Evolutionary conservation across 2,797 vertebrate species (phyloP).

Genomic region (Spea hammondii): DNA sequence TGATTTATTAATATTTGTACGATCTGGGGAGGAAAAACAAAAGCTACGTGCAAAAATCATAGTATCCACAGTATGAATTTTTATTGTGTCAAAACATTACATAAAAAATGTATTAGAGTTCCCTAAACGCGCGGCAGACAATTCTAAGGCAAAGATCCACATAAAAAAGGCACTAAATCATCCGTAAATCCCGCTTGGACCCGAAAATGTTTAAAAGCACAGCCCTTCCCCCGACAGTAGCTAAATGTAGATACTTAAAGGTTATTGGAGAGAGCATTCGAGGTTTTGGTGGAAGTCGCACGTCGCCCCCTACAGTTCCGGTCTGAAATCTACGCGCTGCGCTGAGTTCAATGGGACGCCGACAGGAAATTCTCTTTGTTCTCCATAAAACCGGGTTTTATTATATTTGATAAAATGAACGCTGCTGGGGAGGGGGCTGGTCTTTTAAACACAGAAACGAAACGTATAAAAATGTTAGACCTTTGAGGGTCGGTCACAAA

Average conservation of each 20-base stretch:
- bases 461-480: too few species aligned
- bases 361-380: too few species aligned
- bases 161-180: not conserved
- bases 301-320: too few species aligned
- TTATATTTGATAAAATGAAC: too few species aligned
- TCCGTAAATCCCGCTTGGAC: slow-evolving; percentile 9
- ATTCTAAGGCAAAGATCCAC: not conserved
- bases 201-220: not conserved
- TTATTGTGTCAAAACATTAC: slow-evolving; percentile 47
- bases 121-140: not conserved
- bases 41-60: too few species aligned
- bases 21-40: too few species aligned
- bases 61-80: not conserved
- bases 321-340: too few species aligned
- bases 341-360: too few species aligned
- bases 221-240: not conserved
- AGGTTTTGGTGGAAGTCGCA: not conserved
- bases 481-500: too few species aligned
- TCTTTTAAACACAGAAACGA: too few species aligned
- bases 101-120: slow-evolving; percentile 24
- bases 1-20: not conserved
- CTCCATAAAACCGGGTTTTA: too few species aligned
- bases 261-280: slow-evolving; percentile 18
- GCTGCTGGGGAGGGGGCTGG: too few species aligned
- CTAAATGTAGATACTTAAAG: not conserved